Base-by-base conservation (phyloP, 37 sponge, comb jelly and placozoan species). In the Chondrosia reniformis region DNA sequence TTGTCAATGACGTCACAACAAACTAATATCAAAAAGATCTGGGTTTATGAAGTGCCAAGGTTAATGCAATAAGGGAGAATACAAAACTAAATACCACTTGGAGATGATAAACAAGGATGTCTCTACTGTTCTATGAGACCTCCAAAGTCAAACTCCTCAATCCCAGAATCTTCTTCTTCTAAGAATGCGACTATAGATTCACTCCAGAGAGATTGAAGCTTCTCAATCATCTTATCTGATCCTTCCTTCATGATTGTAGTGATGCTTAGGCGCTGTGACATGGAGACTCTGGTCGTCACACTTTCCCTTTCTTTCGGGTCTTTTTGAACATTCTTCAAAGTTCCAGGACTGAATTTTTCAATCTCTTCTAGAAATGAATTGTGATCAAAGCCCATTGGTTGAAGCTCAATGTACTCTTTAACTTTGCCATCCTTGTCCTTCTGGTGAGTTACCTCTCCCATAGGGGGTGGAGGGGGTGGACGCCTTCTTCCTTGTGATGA, bases 201-300 rank as follows among this genome's bases (percentile, higher is more conserved):
- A 4, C 67, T 31, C 67, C 67, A 66, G 9, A 66, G 39, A 31
- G 67, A 66, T 36, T 66, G 67, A 8, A 66, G 67, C 67, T 66
- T 66, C 7, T 66, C 67, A 36, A 8, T 66, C 67, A 66, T 66
- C 17, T 66, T 66, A 39, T 66, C 67, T 37, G 36, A 66, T 36
- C 39, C 32, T 21, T 19, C 7, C 9, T 39, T 5, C 67, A 66
- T 66, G 39, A 66, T 36, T 7, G 67, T 66, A 36, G 32, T 36
- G 39, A 66, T 66, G 38, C 67, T 66, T 3, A 66, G 67, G 5
- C 67, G 36, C 39, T 66, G 22, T 7, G 13, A 37, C 5, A 39
- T 7, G 13, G 67, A 39, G 22, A 39, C 67, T 8, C 30, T 31
- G 38, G 67, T 8, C 9, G 19, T 36, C 17, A 37, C 67, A 6